A percentile compares a stretch with the other conserved stretches of the same genome.
These are phyloP conservation scores for Cephus cinctus DNA, from an alignment of 1,140 invertebrate species.

Conservation along the genomic window DNA sequence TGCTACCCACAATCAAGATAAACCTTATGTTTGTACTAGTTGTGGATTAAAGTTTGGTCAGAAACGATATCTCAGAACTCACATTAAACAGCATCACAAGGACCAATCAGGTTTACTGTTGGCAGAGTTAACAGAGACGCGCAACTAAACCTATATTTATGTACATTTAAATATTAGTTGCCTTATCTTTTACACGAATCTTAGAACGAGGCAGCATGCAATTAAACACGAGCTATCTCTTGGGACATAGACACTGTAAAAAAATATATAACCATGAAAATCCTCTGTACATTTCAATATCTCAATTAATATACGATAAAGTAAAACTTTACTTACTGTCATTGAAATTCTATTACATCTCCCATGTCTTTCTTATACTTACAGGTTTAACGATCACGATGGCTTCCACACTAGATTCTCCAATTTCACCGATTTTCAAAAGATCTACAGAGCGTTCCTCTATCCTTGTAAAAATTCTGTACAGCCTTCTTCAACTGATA, in stretches of 20 bases:
- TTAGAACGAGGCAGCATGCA: no score
- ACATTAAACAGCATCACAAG: conserved; percentile 11
- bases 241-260: not conserved
- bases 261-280: not conserved
- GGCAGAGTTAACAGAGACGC: no score
- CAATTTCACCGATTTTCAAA: not conserved
- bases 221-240: no score
- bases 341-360: not conserved
- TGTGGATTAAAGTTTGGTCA: conserved; percentile 40
- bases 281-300: not conserved
- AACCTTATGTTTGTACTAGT: conserved; percentile 60
- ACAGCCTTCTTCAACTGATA: not conserved
- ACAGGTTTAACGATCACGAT: not conserved
- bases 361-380: not conserved
- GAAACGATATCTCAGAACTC: conserved; percentile 10
- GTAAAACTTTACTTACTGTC: no score
- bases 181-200: no score
- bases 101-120: no score
- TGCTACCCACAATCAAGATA: conserved; percentile 57
- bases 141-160: no score
- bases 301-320: not conserved
- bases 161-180: no score
- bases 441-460: not conserved
- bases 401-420: not conserved
- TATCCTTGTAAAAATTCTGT: not conserved